A percentile compares a stretch with the other conserved stretches of the same genome.
Evolutionary conservation across 2,113 vertebrate genomes (phyloP).

Genomic region (Neotoma lepida): DNA sequence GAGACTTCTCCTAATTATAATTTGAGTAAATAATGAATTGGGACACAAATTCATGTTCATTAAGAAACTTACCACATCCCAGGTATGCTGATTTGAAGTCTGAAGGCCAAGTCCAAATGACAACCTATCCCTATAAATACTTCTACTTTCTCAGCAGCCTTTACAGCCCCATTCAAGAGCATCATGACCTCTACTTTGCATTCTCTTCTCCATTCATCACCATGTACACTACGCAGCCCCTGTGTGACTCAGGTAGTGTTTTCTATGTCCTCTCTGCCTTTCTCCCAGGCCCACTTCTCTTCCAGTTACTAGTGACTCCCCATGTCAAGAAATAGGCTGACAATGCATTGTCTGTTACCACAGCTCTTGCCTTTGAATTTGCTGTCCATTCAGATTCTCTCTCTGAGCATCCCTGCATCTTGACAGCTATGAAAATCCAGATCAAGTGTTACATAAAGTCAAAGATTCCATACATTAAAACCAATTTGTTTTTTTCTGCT

Average conservation of each 20-base stretch:
- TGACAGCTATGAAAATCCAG: slow-evolving; percentile 18
- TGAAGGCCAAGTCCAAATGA: not conserved
- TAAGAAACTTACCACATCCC: not conserved
- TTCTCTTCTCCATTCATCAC: fast-evolving
- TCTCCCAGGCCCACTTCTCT: not conserved
- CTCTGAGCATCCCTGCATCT: not conserved
- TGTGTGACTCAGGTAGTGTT: not conserved
- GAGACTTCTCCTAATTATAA: not conserved
- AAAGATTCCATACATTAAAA: slow-evolving; percentile 10
- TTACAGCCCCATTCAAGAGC: not conserved
- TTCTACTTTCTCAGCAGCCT: not conserved
- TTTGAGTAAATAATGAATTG: not conserved
- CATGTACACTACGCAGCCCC: not conserved
- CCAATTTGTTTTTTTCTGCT: not conserved
- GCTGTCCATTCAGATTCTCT: not conserved
- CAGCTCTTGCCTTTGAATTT: not conserved
- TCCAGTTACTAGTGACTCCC: not conserved
- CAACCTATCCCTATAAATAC: not conserved
- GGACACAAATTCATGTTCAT: not conserved
- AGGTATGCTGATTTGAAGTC: not conserved
- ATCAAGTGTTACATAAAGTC: not conserved
- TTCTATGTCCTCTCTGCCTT: not conserved
- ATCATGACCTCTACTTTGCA: not conserved
- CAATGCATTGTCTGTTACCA: not conserved
- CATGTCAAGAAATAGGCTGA: not conserved